Evolutionary conservation across 2,113 vertebrate species (phyloP).

Genomic region (Charina bottae): DNA sequence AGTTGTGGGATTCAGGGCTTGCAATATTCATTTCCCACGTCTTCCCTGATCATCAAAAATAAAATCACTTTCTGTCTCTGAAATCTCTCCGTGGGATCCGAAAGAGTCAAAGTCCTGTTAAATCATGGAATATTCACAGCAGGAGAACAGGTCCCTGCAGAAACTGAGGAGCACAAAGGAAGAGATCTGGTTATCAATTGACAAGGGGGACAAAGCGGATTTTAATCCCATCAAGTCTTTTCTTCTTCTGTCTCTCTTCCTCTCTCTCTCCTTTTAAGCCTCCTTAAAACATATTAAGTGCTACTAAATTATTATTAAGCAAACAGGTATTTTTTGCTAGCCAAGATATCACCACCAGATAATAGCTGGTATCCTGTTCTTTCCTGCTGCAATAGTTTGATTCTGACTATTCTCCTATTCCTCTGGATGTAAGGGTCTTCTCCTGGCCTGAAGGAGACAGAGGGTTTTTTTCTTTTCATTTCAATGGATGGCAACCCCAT

Average conservation of each 20-base stretch:
- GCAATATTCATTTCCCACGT: conserved; percentile 39
- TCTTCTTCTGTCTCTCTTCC: no score
- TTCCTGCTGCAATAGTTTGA: no score
- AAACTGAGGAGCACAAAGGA: background rate
- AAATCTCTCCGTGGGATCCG: conserved; percentile 29
- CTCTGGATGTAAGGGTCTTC: background rate
- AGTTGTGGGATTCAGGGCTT: conserved; percentile 36
- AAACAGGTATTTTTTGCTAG: background rate
- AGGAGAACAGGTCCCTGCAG: background rate
- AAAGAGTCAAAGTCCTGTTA: conserved; percentile 11
- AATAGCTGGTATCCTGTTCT: background rate
- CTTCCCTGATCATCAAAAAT: conserved; percentile 18
- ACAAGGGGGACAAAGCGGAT: background rate
- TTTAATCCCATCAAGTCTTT: background rate
- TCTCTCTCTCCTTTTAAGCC: no score
- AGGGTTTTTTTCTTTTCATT: no score
- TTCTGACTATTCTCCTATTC: background rate
- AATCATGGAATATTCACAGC: conserved; percentile 18
- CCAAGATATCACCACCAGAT: background rate
- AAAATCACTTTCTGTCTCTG: background rate
- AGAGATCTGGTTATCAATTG: background rate
- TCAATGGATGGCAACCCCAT: background rate
- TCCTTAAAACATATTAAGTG: background rate
- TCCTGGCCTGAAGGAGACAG: no score
- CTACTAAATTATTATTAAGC: background rate